A percentile compares a stretch with the other conserved stretches of the same genome.
Evolutionary conservation across 2,113 vertebrate genomes (phyloP).

Genomic region (Promerops cafer): DNA sequence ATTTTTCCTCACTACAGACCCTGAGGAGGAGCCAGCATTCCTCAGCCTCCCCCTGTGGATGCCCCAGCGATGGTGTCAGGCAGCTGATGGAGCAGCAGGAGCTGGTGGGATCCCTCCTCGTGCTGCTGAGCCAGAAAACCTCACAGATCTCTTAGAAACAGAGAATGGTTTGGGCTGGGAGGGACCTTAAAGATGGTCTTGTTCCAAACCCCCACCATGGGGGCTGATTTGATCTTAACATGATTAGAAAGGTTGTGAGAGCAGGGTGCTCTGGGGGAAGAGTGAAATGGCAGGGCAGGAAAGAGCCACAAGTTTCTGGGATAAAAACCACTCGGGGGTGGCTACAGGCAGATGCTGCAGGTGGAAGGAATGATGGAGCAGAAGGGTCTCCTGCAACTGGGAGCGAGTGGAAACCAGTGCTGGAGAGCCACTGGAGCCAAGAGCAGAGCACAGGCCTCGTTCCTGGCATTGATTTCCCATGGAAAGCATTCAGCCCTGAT

Average conservation of each 20-base stretch:
- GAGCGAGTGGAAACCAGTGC: background rate
- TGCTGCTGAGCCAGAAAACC: background rate
- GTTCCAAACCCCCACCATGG: background rate
- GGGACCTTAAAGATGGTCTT: accelerated
- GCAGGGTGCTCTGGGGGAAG: background rate
- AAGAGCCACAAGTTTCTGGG: background rate
- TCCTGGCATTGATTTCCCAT: background rate
- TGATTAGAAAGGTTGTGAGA: accelerated
- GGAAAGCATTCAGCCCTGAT: background rate
- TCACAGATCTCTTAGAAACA: background rate
- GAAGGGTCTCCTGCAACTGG: background rate
- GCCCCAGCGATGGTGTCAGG: accelerated
- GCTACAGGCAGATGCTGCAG: background rate
- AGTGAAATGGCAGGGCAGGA: background rate
- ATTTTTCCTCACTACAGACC: background rate
- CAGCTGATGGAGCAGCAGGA: background rate
- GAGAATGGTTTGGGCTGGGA: background rate
- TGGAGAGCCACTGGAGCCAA: background rate
- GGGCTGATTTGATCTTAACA: background rate
- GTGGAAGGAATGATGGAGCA: accelerated
- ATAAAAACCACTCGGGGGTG: accelerated
- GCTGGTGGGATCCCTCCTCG: background rate
- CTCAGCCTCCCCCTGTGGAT: background rate
- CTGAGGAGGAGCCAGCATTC: background rate
- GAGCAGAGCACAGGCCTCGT: background rate